Evolutionary conservation across 2,113 vertebrate species (phyloP), one percentile per base, ranked within the genome.

Genomic region (Burhinus bistriatus): DNA sequence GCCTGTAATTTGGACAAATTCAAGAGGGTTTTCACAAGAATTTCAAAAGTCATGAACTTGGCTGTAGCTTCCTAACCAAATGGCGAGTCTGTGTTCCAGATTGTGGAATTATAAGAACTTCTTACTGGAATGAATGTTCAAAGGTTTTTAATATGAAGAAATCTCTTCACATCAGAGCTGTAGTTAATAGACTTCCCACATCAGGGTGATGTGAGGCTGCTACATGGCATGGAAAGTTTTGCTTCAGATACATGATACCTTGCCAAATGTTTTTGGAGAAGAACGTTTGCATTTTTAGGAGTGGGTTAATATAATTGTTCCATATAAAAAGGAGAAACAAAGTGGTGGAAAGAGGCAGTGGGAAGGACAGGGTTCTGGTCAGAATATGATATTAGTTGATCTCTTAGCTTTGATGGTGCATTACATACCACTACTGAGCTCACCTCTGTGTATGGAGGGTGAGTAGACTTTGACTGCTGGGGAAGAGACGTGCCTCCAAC

Each of bases 11-110:
- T 86, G 32, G 68, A 59, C 49, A 73, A 20, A 77, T 86, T 76
- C 75, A 86, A 58, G 49, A 69, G n/a, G 27, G 4, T 86, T 94
- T 94, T 83, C 75, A 71, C 16, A 70, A 66, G 79, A 66, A 83
- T 69, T 83, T 88, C 9, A 34, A 0, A 86, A 95, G 85, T 76
- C 29, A 32, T 90, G 88, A 92, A 83, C 83, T 92, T 92, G 58
- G 51, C 75, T 87, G 18, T 34, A 55, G 71, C 45, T 77, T 81
- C 38, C 30, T 52, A 84, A 42, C 38, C 34, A 92, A 93, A 77
- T 91, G 47, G 27, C 1, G 2, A 69, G 17, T 54, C 93, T 96
- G 87, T 89, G 51, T 40, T 92, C 92, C 84, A 94, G 85, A 90
- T 21, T 88, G 75, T 64, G 71, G 36, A 57, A 88, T 65, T 91